Evolutionary conservation across 2,888 invertebrate species (phyloP).

Genomic region (Euproctis similis): DNA sequence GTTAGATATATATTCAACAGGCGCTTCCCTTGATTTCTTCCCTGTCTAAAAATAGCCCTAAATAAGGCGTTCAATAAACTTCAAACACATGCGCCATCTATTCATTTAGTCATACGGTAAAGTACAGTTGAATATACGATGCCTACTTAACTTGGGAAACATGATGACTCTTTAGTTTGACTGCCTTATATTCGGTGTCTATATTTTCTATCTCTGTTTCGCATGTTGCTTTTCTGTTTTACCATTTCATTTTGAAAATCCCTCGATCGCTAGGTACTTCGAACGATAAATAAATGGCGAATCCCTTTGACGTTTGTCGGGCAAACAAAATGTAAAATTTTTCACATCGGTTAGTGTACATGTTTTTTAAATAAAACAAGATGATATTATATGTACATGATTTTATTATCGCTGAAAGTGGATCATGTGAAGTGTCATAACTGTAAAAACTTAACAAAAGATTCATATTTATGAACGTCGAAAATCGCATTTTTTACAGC

Average conservation of each 20-base stretch:
- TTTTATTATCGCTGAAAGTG: slow-evolving; percentile 10
- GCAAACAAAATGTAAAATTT: slow-evolving; percentile 41
- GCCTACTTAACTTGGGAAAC: slow-evolving; percentile 8
- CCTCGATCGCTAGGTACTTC: slow-evolving; percentile 19
- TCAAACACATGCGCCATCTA: slow-evolving; percentile 64
- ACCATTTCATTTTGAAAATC: slow-evolving; percentile 35
- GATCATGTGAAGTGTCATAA: slow-evolving; percentile 15
- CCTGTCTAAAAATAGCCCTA: slow-evolving; percentile 53
- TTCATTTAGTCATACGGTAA: slow-evolving; percentile 22
- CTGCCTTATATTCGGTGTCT: slow-evolving; percentile 26
- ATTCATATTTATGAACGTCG: slow-evolving; percentile 23
- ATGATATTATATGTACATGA: slow-evolving; percentile 20
- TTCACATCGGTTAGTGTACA: slow-evolving; percentile 29
- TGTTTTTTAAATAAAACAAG: slow-evolving; percentile 48
- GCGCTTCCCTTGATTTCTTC: slow-evolving; percentile 11
- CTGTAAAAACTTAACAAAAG: slow-evolving; percentile 17
- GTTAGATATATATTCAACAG: slow-evolving; percentile 3
- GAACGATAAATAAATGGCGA: slow-evolving; percentile 58
- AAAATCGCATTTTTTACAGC: slow-evolving; percentile 20
- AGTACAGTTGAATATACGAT: slow-evolving; percentile 20
- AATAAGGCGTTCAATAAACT: slow-evolving; percentile 64
- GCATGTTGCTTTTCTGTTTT: slow-evolving; percentile 4
- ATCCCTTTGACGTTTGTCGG: slow-evolving; percentile 56
- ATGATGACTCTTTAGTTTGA: slow-evolving; percentile 27
- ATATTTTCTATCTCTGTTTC: slow-evolving; percentile 30